phyloP scores from a whole-genome alignment of 2,888 invertebrate species.

The Carabus problematicus region DNA sequence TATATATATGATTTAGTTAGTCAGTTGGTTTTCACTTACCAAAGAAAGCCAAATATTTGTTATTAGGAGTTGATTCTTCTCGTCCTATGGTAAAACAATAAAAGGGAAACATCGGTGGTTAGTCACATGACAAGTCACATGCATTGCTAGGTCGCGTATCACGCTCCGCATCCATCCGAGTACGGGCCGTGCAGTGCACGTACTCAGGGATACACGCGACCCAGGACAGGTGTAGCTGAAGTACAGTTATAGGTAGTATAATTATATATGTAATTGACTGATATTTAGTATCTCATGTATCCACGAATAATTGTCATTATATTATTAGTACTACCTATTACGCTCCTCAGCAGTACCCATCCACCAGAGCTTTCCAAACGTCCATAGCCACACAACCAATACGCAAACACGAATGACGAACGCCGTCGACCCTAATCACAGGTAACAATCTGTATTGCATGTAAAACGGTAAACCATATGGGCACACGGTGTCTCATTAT shows the following conservation, averaged over 20 bases:
- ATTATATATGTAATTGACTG: no score
- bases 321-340: background rate
- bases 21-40: slow-evolving; percentile 76
- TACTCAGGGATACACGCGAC: slow-evolving; percentile 8
- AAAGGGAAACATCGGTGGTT: slow-evolving; percentile 70
- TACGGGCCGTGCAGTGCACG: slow-evolving; percentile 17
- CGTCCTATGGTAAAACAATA: slow-evolving; percentile 85
- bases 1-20: slow-evolving; percentile 56
- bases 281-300: no score
- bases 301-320: no score
- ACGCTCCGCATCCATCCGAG: slow-evolving; percentile 21
- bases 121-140: slow-evolving; percentile 60
- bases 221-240: background rate
- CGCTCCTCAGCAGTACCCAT: slow-evolving; percentile 38
- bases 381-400: slow-evolving; percentile 59
- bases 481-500: slow-evolving; percentile 46
- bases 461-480: background rate
- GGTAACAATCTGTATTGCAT: background rate
- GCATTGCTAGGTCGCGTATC: slow-evolving; percentile 49
- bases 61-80: slow-evolving; percentile 95
- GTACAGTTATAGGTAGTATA: no score
- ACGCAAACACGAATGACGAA: slow-evolving; percentile 54
- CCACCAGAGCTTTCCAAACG: slow-evolving; percentile 51
- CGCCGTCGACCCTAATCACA: slow-evolving; percentile 34
- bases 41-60: slow-evolving; percentile 95